Percentiles rank a stretch among this genome's conserved stretches.
Evolutionary conservation across 2,888 invertebrate species (phyloP).

Genomic region (Trachelus iudaicus): DNA sequence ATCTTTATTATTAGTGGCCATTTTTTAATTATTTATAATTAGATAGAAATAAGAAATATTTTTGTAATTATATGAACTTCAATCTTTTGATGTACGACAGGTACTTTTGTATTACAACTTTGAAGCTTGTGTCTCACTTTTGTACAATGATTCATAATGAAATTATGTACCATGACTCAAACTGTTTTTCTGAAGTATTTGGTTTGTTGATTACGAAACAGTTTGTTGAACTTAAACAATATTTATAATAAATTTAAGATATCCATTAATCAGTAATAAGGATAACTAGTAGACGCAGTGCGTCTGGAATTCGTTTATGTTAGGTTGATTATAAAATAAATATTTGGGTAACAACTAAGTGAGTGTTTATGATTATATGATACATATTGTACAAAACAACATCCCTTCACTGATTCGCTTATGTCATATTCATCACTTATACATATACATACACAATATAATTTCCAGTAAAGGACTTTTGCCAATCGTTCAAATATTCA

Average conservation of each 20-base stretch:
- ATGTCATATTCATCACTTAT: slow-evolving; percentile 36
- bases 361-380: slow-evolving; percentile 44
- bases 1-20: background rate
- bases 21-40: background rate
- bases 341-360: slow-evolving; percentile 43
- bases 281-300: background rate
- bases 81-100: slow-evolving; percentile 1
- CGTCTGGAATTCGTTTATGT: background rate
- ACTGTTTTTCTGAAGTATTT: background rate
- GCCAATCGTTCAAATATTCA: background rate
- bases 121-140: background rate
- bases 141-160: background rate
- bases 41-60: background rate
- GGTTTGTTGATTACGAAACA: background rate
- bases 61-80: background rate
- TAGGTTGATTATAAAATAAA: slow-evolving; percentile 29
- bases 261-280: background rate
- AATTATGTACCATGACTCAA: background rate
- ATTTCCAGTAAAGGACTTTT: slow-evolving; percentile 25
- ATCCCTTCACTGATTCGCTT: slow-evolving; percentile 44
- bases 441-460: slow-evolving; percentile 32
- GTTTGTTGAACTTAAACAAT: background rate
- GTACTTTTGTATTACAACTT: background rate
- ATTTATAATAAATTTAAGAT: background rate
- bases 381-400: slow-evolving; percentile 57